A percentile compares a stretch with the other conserved stretches of the same genome.
These are phyloP conservation scores for Tapirus terrestris DNA, from an alignment of 2,113 vertebrate genomes.

Conservation along the genomic window DNA sequence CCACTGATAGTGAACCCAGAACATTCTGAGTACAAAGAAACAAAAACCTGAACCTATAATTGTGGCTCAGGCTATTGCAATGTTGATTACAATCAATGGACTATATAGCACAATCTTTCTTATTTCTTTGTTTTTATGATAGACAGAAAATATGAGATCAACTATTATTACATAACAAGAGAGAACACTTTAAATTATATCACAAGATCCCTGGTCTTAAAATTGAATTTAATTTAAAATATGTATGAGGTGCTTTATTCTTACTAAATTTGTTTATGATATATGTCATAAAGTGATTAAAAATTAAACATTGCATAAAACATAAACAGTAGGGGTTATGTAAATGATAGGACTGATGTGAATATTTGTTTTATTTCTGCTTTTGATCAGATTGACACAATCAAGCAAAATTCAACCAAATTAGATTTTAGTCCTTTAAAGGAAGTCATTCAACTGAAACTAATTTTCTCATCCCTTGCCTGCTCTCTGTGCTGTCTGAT, in stretches of 20 bases:
- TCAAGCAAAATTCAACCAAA: conserved; percentile 8
- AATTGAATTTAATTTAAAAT: conserved; percentile 38
- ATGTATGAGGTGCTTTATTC: not conserved
- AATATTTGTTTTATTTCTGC: conserved; percentile 40
- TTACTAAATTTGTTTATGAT: conserved; percentile 42
- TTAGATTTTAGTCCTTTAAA: conserved; percentile 57
- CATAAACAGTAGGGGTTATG: not conserved
- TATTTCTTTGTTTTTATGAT: conserved; percentile 5
- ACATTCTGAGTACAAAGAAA: not conserved
- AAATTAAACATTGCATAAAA: conserved; percentile 53
- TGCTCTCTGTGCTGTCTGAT: not conserved
- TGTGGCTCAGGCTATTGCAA: not conserved
- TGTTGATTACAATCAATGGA: not conserved
- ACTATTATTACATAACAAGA: not conserved
- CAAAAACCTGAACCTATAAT: not conserved
- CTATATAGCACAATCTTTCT: not conserved
- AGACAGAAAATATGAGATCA: not conserved
- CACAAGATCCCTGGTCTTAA: not conserved
- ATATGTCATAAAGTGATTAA: conserved; percentile 53
- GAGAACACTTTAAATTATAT: not conserved
- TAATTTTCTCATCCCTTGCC: not conserved
- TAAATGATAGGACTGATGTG: conserved; percentile 4
- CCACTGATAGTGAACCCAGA: not conserved
- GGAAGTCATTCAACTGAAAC: conserved; percentile 9
- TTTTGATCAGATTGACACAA: conserved; percentile 51